Conservation (phyloP, 2,113 vertebrate species). For the Chauna torquata region DNA sequence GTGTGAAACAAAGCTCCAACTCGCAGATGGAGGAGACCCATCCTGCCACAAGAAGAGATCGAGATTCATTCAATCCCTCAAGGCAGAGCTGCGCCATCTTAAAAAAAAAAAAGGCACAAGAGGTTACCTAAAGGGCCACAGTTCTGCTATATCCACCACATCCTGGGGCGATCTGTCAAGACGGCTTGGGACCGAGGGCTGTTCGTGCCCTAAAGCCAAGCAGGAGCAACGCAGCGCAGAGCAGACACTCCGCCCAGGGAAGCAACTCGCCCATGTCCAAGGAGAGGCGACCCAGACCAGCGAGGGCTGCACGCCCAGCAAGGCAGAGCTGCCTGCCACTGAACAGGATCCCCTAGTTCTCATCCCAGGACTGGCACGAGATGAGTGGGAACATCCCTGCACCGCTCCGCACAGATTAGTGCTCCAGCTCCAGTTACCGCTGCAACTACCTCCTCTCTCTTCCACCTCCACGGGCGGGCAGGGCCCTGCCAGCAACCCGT, state of each 20-base stretch:
- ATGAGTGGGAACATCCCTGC: background rate
- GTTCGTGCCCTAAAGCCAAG: background rate
- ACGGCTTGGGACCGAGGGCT: background rate
- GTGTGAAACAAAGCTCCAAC: background rate
- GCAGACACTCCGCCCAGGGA: background rate
- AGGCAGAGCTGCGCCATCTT: background rate
- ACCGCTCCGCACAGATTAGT: background rate
- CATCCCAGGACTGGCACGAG: background rate
- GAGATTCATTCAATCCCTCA: background rate
- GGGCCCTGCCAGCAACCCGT: background rate
- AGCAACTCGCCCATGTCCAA: background rate
- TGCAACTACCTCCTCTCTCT: background rate
- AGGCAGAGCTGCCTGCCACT: background rate
- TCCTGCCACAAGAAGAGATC: background rate
- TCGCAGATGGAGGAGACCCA: conserved; percentile 3
- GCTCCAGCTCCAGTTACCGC: background rate
- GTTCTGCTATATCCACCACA: background rate
- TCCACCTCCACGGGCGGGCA: background rate
- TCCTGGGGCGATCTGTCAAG: background rate
- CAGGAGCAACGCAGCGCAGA: background rate
- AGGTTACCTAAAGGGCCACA: background rate
- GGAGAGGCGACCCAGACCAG: rapidly evolving
- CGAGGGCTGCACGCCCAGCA: background rate
- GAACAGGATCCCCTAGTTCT: background rate
- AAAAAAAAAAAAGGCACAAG: background rate